A percentile compares a stretch with the other conserved stretches of the same genome.
These are phyloP conservation scores for Sander lucioperca DNA, from an alignment of 2,113 vertebrate genomes.

Conservation along the genomic window DNA sequence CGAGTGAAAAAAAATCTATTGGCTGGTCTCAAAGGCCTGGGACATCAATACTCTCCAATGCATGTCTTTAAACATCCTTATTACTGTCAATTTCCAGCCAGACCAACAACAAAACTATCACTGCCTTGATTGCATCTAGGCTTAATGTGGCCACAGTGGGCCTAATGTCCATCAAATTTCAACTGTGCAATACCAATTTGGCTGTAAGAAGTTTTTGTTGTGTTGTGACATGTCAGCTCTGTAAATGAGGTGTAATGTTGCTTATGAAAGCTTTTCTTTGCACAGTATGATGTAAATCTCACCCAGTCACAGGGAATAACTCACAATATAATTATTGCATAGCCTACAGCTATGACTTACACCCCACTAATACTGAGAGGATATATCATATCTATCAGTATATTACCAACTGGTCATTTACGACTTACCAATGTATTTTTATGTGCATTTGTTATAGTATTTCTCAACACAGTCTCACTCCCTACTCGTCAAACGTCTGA, in stretches of 20 bases:
- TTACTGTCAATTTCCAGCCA: conserved; percentile 59
- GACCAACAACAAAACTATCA: conserved; percentile 49
- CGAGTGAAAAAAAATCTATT: conserved; percentile 59
- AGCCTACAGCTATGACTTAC: neutral
- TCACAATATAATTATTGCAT: neutral
- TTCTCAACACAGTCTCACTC: no score
- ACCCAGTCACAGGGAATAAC: neutral
- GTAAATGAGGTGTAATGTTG: conserved; percentile 7
- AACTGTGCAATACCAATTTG: conserved; percentile 13
- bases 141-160: conserved; percentile 29
- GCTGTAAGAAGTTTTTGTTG: neutral
- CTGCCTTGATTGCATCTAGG: conserved; percentile 45
- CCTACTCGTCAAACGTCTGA: no score
- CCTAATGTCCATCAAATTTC: conserved; percentile 25
- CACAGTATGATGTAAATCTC: neutral
- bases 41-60: conserved; percentile 59
- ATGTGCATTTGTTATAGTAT: neutral
- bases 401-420: neutral
- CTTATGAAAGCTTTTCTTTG: neutral
- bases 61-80: conserved; percentile 64
- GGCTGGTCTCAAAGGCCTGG: conserved; percentile 57
- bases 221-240: conserved; percentile 5
- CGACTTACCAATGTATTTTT: neutral
- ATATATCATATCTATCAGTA: neutral
- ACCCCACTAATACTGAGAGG: neutral